Conservation (phyloP, 1,140 invertebrate genomes). For the Thaumatotibia leucotreta region DNA sequence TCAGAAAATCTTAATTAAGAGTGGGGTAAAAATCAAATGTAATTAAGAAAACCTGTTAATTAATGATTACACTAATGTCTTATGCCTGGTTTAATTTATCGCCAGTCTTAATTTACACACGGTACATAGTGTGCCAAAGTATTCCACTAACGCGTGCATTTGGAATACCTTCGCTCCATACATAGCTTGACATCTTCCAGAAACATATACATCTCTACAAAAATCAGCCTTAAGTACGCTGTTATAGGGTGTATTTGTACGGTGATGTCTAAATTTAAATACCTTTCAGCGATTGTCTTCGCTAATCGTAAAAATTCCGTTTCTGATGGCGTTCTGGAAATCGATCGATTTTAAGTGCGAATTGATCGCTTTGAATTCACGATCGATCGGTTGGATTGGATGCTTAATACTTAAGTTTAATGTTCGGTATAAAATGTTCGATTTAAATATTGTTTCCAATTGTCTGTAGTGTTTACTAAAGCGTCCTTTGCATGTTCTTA, state of each 20-base stretch:
- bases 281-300: constrained; percentile 44
- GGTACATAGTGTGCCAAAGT: too few species aligned
- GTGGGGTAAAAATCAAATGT: too few species aligned
- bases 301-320: constrained; percentile 52
- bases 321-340: constrained; percentile 15
- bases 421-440: not conserved
- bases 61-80: too few species aligned
- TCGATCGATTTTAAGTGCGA: not conserved
- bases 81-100: too few species aligned
- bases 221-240: not conserved
- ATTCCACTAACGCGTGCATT: not conserved
- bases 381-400: not conserved
- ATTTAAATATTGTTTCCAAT: not conserved
- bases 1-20: too few species aligned
- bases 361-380: not conserved
- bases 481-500: too few species aligned
- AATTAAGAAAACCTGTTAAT: too few species aligned
- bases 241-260: constrained; percentile 9
- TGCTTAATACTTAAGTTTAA: not conserved
- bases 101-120: too few species aligned
- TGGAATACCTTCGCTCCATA: not conserved
- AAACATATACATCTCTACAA: not conserved
- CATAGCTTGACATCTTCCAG: constrained; percentile 17
- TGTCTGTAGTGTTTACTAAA: not conserved
- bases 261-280: constrained; percentile 45